Conservation (phyloP, 2,888 invertebrate species). For the Caenorhabditis japonica region DNA sequence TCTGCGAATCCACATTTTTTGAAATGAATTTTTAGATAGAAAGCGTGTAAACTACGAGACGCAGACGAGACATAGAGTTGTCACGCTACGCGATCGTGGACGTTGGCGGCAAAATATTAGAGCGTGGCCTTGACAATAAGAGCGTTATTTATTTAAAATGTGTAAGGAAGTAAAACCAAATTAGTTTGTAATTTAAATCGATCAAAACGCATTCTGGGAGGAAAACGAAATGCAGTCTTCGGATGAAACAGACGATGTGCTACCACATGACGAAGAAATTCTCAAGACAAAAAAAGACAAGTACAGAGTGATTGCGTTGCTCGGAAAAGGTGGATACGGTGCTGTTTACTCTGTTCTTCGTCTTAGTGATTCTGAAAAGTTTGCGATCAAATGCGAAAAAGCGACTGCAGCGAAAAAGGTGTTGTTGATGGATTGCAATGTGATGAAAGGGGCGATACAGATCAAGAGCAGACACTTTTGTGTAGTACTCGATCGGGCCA, state of each 20-base stretch:
- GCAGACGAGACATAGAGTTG: too few species aligned
- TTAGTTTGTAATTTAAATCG: too few species aligned
- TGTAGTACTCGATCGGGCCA: constrained; percentile 63
- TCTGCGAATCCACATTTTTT: too few species aligned
- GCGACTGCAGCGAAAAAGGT: constrained; percentile 57
- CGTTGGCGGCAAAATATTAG: too few species aligned
- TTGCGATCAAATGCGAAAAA: constrained; percentile 70
- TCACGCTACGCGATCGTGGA: too few species aligned
- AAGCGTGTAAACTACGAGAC: too few species aligned
- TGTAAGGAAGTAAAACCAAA: too few species aligned
- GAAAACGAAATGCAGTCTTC: constrained; percentile 48
- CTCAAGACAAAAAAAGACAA: constrained; percentile 53
- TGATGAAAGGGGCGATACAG: constrained; percentile 62
- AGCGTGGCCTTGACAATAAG: too few species aligned
- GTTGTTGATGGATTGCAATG: constrained; percentile 68
- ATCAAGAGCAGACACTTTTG: constrained; percentile 68
- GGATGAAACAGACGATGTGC: constrained; percentile 52
- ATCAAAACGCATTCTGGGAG: too few species aligned
- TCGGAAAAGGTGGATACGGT: constrained; percentile 71
- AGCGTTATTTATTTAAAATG: too few species aligned
- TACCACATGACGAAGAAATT: constrained; percentile 58
- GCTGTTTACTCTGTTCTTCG: constrained; percentile 67
- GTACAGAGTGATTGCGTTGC: constrained; percentile 60
- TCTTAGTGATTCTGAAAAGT: constrained; percentile 48
- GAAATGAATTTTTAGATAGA: too few species aligned